Base-by-base conservation (phyloP, 2,888 invertebrate genomes). In the Onthophagus sagittarius region DNA sequence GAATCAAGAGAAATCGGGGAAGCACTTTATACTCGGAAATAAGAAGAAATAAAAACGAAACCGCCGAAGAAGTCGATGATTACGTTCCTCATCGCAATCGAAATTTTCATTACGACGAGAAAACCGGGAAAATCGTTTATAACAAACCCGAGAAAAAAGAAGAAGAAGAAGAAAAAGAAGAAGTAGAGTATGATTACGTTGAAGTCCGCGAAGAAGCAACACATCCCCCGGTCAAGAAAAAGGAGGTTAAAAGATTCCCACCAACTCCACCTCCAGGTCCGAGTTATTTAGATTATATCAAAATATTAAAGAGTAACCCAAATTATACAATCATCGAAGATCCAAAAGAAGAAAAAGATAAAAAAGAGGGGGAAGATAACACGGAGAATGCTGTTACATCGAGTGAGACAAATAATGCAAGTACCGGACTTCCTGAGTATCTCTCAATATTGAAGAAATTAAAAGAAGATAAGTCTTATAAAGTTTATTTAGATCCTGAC, bases 21-120 rank as follows among this genome's bases (percentile, higher is more conserved):
- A 75, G 78, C 64, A 77, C 81, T 75, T 78, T 76, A 5, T 84
- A 84, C 77, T 79, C 82, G 1, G 80, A 82, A 69, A 78, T 83
- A 5, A 78, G 78, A 2, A 77, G 83, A 77, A 80, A 79, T 72
- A 13, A 77, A 79, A 15, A 74, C 2, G 62, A 63, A 13, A 62
- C 76, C 73, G 78, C 77, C 71, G 80, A 81, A 14, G 82, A 81
- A 6, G 80, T 79, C 33, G 85, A 85, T 74, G 85, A 85, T 76
- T 85, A 85, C 69, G 81, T 83, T 5, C 85, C 85, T 0, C 83
- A 85, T 72, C 77, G 85, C 73, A 80, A 82, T 4, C 82, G 79
- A 73, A 84, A 83, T 76, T 85, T 81, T 74, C 82, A 84, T 74
- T 85, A 85, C 75, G 85, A 85, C 73, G 83, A 82, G 69, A 81